phyloP scores from a whole-genome alignment of 2,888 invertebrate species.

The Oligia fasciuncula region DNA sequence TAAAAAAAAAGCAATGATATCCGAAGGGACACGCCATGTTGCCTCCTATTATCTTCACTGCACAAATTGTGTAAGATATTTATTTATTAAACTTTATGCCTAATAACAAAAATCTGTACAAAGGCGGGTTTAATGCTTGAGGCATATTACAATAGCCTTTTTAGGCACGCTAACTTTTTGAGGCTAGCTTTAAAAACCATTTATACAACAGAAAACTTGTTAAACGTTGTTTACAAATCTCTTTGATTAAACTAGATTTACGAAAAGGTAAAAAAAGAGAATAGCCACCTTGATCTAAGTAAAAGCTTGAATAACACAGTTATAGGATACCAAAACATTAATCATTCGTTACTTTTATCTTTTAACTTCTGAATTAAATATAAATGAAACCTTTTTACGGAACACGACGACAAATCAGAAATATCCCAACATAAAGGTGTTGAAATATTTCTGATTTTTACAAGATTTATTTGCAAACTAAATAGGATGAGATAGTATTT shows the following conservation, averaged over 20 bases:
- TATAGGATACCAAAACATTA: constrained; percentile 10
- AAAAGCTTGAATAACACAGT: constrained; percentile 25
- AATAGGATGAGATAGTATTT: constrained; percentile 24
- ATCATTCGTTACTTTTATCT: constrained; percentile 28
- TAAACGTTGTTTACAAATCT: not conserved
- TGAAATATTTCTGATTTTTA: constrained; percentile 2
- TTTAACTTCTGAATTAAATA: constrained; percentile 42
- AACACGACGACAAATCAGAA: constrained; percentile 42
- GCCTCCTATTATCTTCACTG: not conserved
- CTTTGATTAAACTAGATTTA: not conserved
- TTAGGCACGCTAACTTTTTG: not conserved
- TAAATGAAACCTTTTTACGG: constrained; percentile 41
- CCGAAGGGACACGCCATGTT: not conserved
- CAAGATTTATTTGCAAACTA: constrained; percentile 41
- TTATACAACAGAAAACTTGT: not conserved
- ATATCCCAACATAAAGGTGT: constrained; percentile 12
- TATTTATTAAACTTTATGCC: not conserved
- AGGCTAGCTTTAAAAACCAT: not conserved
- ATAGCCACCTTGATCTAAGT: not conserved
- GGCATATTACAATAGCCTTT: not conserved
- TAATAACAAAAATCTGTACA: not conserved
- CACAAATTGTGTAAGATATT: not conserved
- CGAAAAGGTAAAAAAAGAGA: not conserved
- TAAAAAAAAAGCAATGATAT: not conserved
- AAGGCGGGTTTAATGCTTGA: too few relatives aligned